Base-by-base conservation (phyloP, 53 echinoderm and acorn worm species). In the Paelopatides confundens region DNA sequence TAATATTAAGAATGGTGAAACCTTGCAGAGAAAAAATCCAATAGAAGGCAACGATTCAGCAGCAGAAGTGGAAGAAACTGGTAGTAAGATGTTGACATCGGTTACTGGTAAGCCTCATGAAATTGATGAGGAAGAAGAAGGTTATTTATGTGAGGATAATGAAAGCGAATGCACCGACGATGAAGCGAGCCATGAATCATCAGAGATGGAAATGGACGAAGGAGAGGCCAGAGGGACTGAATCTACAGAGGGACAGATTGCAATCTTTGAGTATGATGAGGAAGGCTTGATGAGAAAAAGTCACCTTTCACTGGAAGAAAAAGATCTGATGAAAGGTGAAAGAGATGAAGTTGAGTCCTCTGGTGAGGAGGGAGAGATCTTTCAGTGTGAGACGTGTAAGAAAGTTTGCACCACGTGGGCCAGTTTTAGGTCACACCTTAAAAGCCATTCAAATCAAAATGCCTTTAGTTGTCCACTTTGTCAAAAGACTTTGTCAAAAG, bases 381-480 rank as follows among this genome's bases (percentile, higher is more conserved):
- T 83, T 37, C 63, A 83, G 38, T 83, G 84, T 36, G 64, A 39
- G 1, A 65, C 26, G 15, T 83, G 84, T 65, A 37, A 63, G 12
- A 83, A 27, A 21, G 65, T 65, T n/a, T 83, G 65, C 64, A 38
- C 84, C 26, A 83, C 84, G 2, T 83, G 84, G 84, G 31, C 84
- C 12, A 36, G 84, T 63, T 83, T 37, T 35, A 38, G 84, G 35
- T 29, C 39, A 7, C 84, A 83, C 39, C 65, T 83, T 10, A 83
- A 83, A 46, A 83, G 84, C 30, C 84, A 83, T 65, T 64, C 63
- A 1, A 64, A 63, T 35, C 36, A 30, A 40, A 76, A 28, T 14
- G 12, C 32, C 34, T 53, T 79, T 10, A 62, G 31, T 9, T 83
- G 84, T 47, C 64, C 63, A 2, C 63, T 83, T 14, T 83, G 84